Conservation (phyloP, 2,113 vertebrate species). For the Alexandromys fortis region DNA sequence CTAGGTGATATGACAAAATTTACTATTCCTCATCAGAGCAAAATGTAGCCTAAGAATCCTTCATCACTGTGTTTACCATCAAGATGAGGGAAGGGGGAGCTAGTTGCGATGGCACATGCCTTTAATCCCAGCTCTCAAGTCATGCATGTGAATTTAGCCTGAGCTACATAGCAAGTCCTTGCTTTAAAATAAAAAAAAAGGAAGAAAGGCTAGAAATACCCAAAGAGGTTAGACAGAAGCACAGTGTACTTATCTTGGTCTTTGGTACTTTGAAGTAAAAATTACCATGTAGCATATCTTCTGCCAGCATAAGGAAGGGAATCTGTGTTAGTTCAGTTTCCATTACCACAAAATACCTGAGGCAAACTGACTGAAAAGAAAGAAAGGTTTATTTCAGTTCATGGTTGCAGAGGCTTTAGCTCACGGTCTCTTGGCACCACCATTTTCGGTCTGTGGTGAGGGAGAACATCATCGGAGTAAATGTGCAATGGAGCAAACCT, state of each 20-base stretch:
- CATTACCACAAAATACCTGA: neutral
- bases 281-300: neutral
- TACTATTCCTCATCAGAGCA: neutral
- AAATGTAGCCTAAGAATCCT: neutral
- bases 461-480: neutral
- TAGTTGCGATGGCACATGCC: neutral
- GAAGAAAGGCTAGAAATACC: neutral
- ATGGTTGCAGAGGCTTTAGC: neutral
- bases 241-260: neutral
- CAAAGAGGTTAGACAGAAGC: neutral
- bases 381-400: neutral
- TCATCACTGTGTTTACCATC: neutral
- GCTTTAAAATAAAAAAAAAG: neutral
- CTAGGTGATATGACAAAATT: neutral
- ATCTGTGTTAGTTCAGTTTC: neutral
- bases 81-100: neutral
- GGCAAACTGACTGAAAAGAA: neutral
- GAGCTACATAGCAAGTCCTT: neutral
- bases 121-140: neutral
- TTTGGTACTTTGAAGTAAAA: constrained; percentile 13
- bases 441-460: neutral
- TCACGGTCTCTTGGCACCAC: neutral
- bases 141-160: neutral
- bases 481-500: neutral
- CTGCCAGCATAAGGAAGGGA: neutral